Evolutionary conservation across 35 echinoderm and acorn worm genomes (phyloP), one percentile per base, ranked within the genome.

Genomic region (Ophioderma brevispina): DNA sequence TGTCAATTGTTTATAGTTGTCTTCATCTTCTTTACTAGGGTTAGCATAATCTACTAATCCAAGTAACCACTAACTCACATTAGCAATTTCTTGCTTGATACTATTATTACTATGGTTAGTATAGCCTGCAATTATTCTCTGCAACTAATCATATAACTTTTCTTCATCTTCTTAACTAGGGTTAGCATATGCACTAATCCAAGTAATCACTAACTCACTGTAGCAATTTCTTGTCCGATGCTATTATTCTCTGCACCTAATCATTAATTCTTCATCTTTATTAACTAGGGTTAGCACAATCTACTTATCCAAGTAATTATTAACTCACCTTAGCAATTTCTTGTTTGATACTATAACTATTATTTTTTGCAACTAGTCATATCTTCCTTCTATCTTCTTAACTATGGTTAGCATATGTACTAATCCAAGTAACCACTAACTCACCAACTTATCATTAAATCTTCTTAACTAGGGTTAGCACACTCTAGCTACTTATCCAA

Each of bases 301-400:
- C 13, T 13, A 28, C 46, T 52, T 11, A 52, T 52, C 46, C 8
- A 21, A 21, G 21, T 52, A 11, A 52, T 11, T 52, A 8, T 52
- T 21, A 11, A 86, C 89, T 83, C 85, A 95, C 97, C 88, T 95
- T 86, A 91, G 88, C 91, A 36, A 99, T 91, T 85, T 99, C 94
- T 86, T 84, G 92, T 80, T 99, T 99, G 11, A 99, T 99, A 78
- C 92, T 94, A n/a, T n/a, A n/a, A n/a, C n/a, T n/a, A 84, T 93
- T 88, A 91, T 99, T 99, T 42, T 99, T 94, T 37, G 97, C 94
- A 37, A 94, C 85, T 43, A 99, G 55, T 81, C 89, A 90, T 32
- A 49, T 92, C 37, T 99, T 94, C 86, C 93, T 95, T 76, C 93
- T 91, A 86, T 99, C 97, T 78, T 99, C 97, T 85, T 88, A 87